Percentiles rank a stretch among this genome's conserved stretches.
phyloP scores from a whole-genome alignment of 2,888 invertebrate species.

The Aleiodes leptofemur region DNA sequence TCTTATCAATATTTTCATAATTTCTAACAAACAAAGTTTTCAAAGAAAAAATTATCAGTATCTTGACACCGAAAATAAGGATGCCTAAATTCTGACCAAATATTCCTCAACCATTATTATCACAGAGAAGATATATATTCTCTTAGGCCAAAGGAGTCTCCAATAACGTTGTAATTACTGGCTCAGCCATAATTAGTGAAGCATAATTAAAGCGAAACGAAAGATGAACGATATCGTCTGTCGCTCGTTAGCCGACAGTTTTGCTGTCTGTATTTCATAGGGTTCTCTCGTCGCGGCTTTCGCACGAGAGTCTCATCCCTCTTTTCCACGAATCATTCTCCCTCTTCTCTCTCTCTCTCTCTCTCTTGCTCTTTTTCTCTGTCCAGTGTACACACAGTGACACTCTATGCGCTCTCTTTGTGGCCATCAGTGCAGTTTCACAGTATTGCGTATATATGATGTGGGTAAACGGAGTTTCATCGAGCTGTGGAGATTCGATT shows the following conservation, averaged over 20 bases:
- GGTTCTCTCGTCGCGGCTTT: slow-evolving; percentile 36
- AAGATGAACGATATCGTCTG: slow-evolving; percentile 72
- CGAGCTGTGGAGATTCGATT: slow-evolving; percentile 32
- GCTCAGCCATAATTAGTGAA: slow-evolving; percentile 70
- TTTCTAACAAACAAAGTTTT: no score
- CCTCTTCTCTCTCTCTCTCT: slow-evolving; percentile 32
- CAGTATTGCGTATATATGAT: background rate
- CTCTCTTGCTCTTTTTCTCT: slow-evolving; percentile 21
- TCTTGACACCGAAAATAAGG: slow-evolving; percentile 16
- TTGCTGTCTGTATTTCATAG: slow-evolving; percentile 60
- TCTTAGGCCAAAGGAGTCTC: slow-evolving; percentile 65
- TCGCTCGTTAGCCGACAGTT: slow-evolving; percentile 71
- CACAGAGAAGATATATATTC: slow-evolving; percentile 63
- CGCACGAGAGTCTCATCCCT: background rate
- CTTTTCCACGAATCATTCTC: background rate
- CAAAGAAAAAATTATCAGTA: background rate
- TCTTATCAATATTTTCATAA: no score
- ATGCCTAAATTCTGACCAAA: slow-evolving; percentile 45
- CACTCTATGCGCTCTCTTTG: slow-evolving; percentile 16
- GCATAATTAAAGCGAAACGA: slow-evolving; percentile 70
- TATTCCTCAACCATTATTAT: slow-evolving; percentile 62
- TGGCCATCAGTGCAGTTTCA: slow-evolving; percentile 16
- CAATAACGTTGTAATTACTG: slow-evolving; percentile 71
- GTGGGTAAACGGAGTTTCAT: slow-evolving; percentile 9
- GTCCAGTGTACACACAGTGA: slow-evolving; percentile 34